Base-by-base conservation (phyloP, 2,888 invertebrate species). In the Sminthurinus aureus region DNA sequence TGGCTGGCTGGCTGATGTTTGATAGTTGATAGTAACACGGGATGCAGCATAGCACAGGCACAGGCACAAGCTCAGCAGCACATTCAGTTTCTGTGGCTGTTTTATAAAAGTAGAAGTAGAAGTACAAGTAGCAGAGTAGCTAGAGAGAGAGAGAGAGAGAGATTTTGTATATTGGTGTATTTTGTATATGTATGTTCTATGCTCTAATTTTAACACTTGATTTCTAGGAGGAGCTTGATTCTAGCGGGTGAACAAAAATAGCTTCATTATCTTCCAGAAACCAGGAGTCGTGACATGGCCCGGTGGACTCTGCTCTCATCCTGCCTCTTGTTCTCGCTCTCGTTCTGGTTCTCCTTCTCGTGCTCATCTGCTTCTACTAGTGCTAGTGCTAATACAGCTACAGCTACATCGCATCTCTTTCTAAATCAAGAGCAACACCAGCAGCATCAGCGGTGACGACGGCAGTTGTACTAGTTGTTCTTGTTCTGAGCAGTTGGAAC, bases 161-260 rank as follows among this genome's bases (percentile, higher is more conserved):
- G 76, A n/a, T 18, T 58, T 18, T 74, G 76, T n/a, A n/a, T 58
- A 51, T 20, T n/a, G 51, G 76, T 58, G 11, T 8, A 20, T 8
- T 67, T 8, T 67, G 67, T 67, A 22, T 64, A 9, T 64, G 64
- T 64, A n/a, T 18, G 24, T 18, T 13, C 2, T 24, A 52, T 74
- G 77, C 82, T 82, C 82, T 82, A 82, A 82, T 82, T 82, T 82
- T 82, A 82, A 82, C 69, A 82, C 67, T 77, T 77, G 82, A 82
- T 82, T 76, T 76, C 76, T 64, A 80, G 82, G 82, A 82, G 82
- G 82, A 82, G 82, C 82, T 77, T 26, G 13, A 67, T 67, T 67
- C 38, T 69, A 76, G 76, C 86, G 86, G 87, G 87, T 87, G 86
- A 85, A 86, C 87, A 86, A 86, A 87, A 87, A 87, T 87, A 87